Percentiles rank a stretch among this genome's conserved stretches.
Evolutionary conservation across 1,140 invertebrate genomes (phyloP).

Genomic region (Dinothrombium tinctorium): DNA sequence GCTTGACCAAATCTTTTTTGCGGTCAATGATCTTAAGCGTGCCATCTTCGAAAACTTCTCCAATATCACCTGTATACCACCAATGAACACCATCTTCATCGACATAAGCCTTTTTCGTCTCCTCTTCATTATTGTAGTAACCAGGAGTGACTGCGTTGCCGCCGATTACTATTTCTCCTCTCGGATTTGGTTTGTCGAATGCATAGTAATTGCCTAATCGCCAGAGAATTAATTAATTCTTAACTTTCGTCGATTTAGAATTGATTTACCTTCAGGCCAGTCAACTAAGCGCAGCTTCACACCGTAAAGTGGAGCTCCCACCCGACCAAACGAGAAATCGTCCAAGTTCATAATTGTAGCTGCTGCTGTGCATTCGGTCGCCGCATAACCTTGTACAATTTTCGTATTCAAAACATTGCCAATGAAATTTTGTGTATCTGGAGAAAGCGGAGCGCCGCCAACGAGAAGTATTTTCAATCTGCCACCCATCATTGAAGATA

Average conservation of each 20-base stretch:
- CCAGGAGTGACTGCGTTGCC: constrained; percentile 29
- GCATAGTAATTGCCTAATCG: constrained; percentile 25
- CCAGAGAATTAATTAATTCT: constrained; percentile 24
- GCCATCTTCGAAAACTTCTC: constrained; percentile 70
- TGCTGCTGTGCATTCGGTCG: constrained; percentile 63
- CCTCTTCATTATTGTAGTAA: constrained; percentile 32
- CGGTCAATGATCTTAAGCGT: constrained; percentile 75
- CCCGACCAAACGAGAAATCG: constrained; percentile 16
- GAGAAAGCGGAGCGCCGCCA: constrained; percentile 89
- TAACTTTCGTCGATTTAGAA: constrained; percentile 38
- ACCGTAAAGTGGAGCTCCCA: constrained; percentile 28
- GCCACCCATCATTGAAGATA: constrained; percentile 60
- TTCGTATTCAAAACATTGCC: constrained; percentile 74
- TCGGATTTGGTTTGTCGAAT: constrained; percentile 25
- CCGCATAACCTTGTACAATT: constrained; percentile 76
- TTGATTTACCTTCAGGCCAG: constrained; percentile 20
- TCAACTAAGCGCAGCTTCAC: constrained; percentile 18
- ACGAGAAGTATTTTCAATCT: constrained; percentile 56
- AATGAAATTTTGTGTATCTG: constrained; percentile 84
- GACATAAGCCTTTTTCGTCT: constrained; percentile 28
- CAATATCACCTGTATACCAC: constrained; percentile 79
- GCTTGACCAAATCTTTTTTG: constrained; percentile 92
- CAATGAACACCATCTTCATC: constrained; percentile 22
- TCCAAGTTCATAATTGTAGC: constrained; percentile 16
- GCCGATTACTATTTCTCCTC: constrained; percentile 30